Conservation (phyloP, 2,888 invertebrate species). For the Acronicta aceris region DNA sequence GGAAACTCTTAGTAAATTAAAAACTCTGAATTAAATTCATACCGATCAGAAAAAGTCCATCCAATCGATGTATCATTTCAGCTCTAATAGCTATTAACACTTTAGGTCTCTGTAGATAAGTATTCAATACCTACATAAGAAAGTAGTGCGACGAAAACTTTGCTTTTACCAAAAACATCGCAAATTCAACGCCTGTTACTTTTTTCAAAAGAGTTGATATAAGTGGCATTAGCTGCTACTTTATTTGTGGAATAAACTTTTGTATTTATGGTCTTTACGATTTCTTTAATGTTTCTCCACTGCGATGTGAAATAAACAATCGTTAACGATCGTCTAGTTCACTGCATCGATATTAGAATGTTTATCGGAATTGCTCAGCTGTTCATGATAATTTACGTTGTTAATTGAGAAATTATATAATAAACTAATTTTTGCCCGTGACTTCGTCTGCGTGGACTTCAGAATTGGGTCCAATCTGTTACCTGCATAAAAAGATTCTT, state of each 20-base stretch:
- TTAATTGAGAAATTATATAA: too few relatives aligned
- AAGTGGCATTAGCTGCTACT: constrained; percentile 24
- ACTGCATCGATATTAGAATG: neutral
- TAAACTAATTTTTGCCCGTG: too few relatives aligned
- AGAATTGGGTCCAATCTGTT: too few relatives aligned
- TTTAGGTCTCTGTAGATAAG: too few relatives aligned
- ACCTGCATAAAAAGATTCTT: too few relatives aligned
- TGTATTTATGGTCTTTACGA: constrained; percentile 25
- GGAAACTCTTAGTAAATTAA: too few relatives aligned
- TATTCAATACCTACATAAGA: too few relatives aligned
- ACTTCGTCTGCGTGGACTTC: too few relatives aligned
- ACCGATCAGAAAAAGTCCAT: too few relatives aligned
- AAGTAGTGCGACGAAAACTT: constrained; percentile 19
- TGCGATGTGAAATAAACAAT: constrained; percentile 6
- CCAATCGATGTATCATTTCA: too few relatives aligned
- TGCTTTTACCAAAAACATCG: constrained; percentile 26
- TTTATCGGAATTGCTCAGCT: neutral
- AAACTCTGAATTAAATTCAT: too few relatives aligned
- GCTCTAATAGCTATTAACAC: too few relatives aligned
- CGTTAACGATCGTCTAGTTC: constrained; percentile 2
- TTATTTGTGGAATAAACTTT: constrained; percentile 29
- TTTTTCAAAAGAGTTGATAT: constrained; percentile 23
- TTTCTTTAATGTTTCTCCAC: constrained; percentile 17
- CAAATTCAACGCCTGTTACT: constrained; percentile 14
- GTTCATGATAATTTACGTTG: neutral